phyloP scores from a whole-genome alignment of 2,888 invertebrate species.

The Eilema griseolum region DNA sequence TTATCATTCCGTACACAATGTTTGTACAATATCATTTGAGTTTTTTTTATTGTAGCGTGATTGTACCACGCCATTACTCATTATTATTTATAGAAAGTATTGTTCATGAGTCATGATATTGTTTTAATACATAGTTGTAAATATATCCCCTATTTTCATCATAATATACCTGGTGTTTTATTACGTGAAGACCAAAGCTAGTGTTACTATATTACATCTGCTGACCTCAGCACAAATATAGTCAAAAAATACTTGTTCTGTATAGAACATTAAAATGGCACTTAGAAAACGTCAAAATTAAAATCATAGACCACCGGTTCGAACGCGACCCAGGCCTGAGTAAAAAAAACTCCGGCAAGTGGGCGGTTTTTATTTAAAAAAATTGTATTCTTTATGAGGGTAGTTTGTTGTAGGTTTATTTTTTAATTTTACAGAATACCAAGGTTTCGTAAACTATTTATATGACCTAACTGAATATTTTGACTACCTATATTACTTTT shows the following conservation, averaged over 20 bases:
- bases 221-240: background rate
- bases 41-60: conserved; percentile 62
- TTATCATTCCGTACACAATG: conserved; percentile 71
- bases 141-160: conserved; percentile 86
- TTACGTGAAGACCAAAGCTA: conserved; percentile 15
- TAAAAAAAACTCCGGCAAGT: too few species aligned
- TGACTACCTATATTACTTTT: too few species aligned
- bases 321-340: too few species aligned
- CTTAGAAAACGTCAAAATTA: too few species aligned
- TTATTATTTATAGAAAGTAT: conserved; percentile 79
- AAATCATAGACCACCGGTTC: too few species aligned
- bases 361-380: too few species aligned
- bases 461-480: too few species aligned
- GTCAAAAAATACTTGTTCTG: background rate
- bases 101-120: conserved; percentile 84
- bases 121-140: conserved; percentile 80
- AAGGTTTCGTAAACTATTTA: too few species aligned
- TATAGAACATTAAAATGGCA: too few species aligned
- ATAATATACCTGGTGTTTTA: conserved; percentile 69
- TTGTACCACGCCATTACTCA: conserved; percentile 76
- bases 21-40: conserved; percentile 64
- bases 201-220: background rate
- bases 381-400: too few species aligned
- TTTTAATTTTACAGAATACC: too few species aligned
- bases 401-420: too few species aligned